phyloP scores from a whole-genome alignment of 92 coral and sea anemone species.

The Metridium senile region DNA sequence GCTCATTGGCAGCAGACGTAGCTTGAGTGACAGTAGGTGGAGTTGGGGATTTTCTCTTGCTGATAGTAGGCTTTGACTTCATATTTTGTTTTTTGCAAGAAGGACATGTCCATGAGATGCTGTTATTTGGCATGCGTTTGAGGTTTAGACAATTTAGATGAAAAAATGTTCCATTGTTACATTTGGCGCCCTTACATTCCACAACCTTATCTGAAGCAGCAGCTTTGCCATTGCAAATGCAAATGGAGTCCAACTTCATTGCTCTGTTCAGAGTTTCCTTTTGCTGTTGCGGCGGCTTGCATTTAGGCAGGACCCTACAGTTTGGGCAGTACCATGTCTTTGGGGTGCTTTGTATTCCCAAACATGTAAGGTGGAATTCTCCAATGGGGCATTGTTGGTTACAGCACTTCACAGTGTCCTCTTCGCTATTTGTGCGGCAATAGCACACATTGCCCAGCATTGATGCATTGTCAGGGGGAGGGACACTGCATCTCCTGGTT shows the following conservation, averaged over 20 bases:
- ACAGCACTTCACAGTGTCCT: slow-evolving; percentile 38
- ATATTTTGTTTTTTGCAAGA: slow-evolving; percentile 26
- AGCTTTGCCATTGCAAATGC: no score
- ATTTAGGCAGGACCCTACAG: slow-evolving; percentile 55
- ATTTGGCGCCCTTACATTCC: slow-evolving; percentile 41
- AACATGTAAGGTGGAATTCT: slow-evolving; percentile 50
- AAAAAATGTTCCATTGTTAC: no score
- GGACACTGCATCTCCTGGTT: slow-evolving; percentile 47
- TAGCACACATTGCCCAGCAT: slow-evolving; percentile 35
- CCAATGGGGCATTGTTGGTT: slow-evolving; percentile 53
- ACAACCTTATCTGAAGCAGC: slow-evolving; percentile 55
- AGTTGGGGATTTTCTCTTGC: slow-evolving; percentile 26
- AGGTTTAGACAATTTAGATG: slow-evolving; percentile 37
- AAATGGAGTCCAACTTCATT: no score
- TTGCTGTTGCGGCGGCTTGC: slow-evolving; percentile 28
- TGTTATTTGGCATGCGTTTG: slow-evolving; percentile 56
- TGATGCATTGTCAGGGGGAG: slow-evolving; percentile 10
- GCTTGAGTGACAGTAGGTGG: not conserved
- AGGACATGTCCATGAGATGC: slow-evolving; percentile 53
- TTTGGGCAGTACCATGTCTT: slow-evolving; percentile 57
- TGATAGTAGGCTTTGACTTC: slow-evolving; percentile 11
- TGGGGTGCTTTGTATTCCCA: no score
- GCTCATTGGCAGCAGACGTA: slow-evolving; percentile 14
- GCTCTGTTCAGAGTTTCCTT: slow-evolving; percentile 10
- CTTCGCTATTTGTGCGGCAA: slow-evolving; percentile 44